Conservation (phyloP, 2,888 invertebrate genomes). For the Erannis defoliaria region DNA sequence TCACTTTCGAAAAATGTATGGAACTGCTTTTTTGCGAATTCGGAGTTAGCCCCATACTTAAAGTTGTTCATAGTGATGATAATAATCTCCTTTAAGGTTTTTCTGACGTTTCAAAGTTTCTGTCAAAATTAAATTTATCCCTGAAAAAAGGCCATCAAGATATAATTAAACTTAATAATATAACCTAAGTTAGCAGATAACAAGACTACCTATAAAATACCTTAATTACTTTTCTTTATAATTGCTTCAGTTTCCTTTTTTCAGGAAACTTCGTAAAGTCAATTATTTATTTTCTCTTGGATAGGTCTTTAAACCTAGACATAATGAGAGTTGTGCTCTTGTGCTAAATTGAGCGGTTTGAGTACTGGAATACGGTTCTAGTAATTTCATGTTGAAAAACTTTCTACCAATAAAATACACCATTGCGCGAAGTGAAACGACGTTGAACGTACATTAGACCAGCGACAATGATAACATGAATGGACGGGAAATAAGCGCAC, state of each 20-base stretch:
- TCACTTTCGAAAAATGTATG: too few relatives aligned
- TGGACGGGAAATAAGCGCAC: too few relatives aligned
- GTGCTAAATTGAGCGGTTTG: background rate
- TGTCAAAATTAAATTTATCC: background rate
- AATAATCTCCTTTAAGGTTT: too few relatives aligned
- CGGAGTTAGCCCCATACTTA: too few relatives aligned
- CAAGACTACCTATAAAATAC: conserved; percentile 20
- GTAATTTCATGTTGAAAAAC: background rate
- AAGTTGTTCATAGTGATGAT: too few relatives aligned
- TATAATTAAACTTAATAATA: conserved; percentile 7
- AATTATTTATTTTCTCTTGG: conserved; percentile 21
- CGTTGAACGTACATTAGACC: too few relatives aligned
- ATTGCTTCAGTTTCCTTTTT: conserved; percentile 30
- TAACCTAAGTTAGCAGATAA: conserved; percentile 15
- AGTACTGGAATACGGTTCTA: background rate
- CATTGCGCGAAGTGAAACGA: too few relatives aligned
- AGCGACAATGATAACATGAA: too few relatives aligned
- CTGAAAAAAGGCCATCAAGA: background rate
- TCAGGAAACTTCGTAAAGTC: conserved; percentile 24
- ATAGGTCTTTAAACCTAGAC: conserved; percentile 14
- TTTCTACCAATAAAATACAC: too few relatives aligned
- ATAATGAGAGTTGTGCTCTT: background rate
- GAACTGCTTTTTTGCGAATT: too few relatives aligned
- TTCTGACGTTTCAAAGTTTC: background rate
- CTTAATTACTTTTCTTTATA: conserved; percentile 35